A percentile compares a stretch with the other conserved stretches of the same genome.
Evolutionary conservation across 2,113 vertebrate species (phyloP).

Genomic region (Myodes glareolus): DNA sequence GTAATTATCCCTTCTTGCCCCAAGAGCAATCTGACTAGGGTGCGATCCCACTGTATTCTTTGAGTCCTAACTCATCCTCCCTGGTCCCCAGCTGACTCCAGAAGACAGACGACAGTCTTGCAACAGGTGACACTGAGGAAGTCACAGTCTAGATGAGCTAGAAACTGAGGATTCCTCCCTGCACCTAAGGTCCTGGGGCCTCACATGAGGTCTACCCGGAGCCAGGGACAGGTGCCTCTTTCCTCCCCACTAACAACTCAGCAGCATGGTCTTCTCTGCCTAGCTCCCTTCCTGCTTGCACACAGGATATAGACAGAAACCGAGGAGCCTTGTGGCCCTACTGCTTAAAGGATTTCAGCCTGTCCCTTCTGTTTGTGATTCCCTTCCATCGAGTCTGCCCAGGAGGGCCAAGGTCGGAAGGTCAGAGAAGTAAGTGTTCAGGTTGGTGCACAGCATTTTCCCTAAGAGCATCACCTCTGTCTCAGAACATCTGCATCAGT

Average conservation of each 20-base stretch:
- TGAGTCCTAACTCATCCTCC: constrained; percentile 66
- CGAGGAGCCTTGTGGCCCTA: neutral
- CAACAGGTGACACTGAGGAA: neutral
- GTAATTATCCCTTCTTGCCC: constrained; percentile 47
- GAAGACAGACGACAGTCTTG: neutral
- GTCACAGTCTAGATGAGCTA: neutral
- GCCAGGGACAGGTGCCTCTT: rapidly evolving
- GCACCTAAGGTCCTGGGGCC: neutral
- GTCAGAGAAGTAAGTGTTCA: rapidly evolving
- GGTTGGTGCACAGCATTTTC: neutral
- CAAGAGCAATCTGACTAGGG: constrained; percentile 77
- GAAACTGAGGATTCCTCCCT: neutral
- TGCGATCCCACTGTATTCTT: constrained; percentile 63
- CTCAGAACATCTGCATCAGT: neutral
- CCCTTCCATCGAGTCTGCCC: neutral
- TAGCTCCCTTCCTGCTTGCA: no score
- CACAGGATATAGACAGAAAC: rapidly evolving
- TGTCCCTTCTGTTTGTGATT: neutral
- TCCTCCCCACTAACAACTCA: neutral
- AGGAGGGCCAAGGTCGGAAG: neutral
- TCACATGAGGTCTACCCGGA: rapidly evolving
- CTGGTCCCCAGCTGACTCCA: neutral
- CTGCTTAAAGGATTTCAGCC: neutral
- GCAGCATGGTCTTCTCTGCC: neutral
- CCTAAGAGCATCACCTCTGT: constrained; percentile 46